phyloP scores from a whole-genome alignment of 2,797 vertebrate genomes.

The Gallinago stenura region DNA sequence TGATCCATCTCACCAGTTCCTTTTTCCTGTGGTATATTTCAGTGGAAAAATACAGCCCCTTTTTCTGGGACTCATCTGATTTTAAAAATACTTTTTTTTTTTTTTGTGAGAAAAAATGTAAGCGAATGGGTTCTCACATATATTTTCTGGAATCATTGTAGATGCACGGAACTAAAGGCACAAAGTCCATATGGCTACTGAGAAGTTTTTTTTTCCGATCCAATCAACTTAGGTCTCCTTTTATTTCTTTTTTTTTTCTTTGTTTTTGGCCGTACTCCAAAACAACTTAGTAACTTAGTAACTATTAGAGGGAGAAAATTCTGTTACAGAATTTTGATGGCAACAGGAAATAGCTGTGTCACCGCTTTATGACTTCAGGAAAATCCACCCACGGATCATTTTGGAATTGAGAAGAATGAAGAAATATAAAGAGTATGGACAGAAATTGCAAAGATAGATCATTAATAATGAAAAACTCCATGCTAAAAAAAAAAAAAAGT shows the following conservation, averaged over 20 bases:
- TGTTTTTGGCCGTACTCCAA: slow-evolving; percentile 48
- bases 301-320: slow-evolving; percentile 58
- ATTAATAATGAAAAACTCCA: background rate
- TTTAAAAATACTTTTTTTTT: background rate
- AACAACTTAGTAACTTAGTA: slow-evolving; percentile 35
- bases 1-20: slow-evolving; percentile 37
- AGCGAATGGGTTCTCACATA: background rate
- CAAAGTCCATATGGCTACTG: background rate
- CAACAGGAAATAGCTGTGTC: slow-evolving; percentile 73
- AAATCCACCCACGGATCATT: slow-evolving; percentile 70
- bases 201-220: background rate
- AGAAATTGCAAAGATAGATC: background rate
- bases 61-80: background rate
- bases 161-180: background rate
- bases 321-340: slow-evolving; percentile 63
- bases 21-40: slow-evolving; percentile 62
- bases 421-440: background rate
- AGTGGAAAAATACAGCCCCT: slow-evolving; percentile 51
- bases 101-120: background rate
- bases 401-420: slow-evolving; percentile 39
- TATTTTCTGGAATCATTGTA: background rate
- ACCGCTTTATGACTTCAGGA: slow-evolving; percentile 66
- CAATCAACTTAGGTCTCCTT: background rate
- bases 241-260: background rate
- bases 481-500: background rate